A percentile compares a stretch with the other conserved stretches of the same genome.
Evolutionary conservation across 2,797 vertebrate genomes (phyloP).

Genomic region (Oophaga sylvatica): DNA sequence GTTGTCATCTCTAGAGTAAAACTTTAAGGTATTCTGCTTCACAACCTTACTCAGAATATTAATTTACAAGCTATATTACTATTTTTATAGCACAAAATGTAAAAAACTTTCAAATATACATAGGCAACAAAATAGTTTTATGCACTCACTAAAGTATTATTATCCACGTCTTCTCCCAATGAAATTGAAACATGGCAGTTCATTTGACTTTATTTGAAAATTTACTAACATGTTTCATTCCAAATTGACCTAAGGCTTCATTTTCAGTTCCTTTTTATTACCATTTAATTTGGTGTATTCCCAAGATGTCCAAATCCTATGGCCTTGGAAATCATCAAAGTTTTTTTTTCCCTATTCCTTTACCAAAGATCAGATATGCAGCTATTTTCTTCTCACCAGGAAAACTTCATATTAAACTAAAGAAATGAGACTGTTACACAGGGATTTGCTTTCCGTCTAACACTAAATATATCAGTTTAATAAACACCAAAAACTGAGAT

Average conservation of each 20-base stretch:
- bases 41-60: not conserved
- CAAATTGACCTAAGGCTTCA: slow-evolving; percentile 42
- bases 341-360: slow-evolving; percentile 4
- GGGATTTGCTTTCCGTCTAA: not conserved
- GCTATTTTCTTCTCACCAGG: slow-evolving; percentile 31
- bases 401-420: not conserved
- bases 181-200: slow-evolving; percentile 17
- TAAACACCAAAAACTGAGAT: slow-evolving; percentile 14
- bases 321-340: slow-evolving; percentile 39
- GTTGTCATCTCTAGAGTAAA: not conserved
- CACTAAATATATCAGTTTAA: slow-evolving; percentile 31
- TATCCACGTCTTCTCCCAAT: not conserved
- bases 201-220: slow-evolving; percentile 41
- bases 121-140: slow-evolving; percentile 13
- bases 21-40: not conserved
- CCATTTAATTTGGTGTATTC: slow-evolving; percentile 51
- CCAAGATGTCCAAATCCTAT: slow-evolving; percentile 23
- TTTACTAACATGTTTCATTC: slow-evolving; percentile 36
- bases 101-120: not conserved
- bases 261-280: slow-evolving; percentile 51
- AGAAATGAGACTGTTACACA: too few species aligned
- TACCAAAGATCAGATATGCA: slow-evolving; percentile 47
- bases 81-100: not conserved
- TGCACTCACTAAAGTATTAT: not conserved
- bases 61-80: not conserved